These are phyloP conservation scores for Lasiurus cinereus DNA, from an alignment of 2,113 vertebrate genomes.

Conservation along the genomic window DNA sequence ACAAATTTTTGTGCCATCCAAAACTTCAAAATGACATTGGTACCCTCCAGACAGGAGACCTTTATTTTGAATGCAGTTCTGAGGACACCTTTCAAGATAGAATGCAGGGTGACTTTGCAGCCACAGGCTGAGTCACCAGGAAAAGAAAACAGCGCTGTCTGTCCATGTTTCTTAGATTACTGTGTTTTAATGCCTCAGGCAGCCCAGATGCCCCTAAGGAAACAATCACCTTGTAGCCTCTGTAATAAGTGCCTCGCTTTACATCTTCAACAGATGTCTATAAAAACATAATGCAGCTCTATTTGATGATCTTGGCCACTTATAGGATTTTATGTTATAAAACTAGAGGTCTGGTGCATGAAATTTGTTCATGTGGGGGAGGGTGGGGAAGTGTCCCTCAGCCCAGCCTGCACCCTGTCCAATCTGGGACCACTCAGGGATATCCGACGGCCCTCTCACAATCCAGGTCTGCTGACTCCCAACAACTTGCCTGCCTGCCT, in stretches of 20 bases:
- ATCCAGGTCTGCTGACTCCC: too few relatives aligned
- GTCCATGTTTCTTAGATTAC: neutral
- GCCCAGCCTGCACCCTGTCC: too few relatives aligned
- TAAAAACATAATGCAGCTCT: neutral
- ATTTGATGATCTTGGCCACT: neutral
- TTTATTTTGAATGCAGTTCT: neutral
- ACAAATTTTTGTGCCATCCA: neutral
- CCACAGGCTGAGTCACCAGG: neutral
- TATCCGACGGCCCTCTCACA: too few relatives aligned
- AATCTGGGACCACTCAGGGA: too few relatives aligned
- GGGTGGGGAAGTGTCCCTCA: too few relatives aligned
- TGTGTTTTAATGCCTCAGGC: neutral
- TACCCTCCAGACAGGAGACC: conserved; percentile 37
- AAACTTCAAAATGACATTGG: neutral
- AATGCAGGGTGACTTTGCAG: neutral
- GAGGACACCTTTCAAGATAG: neutral
- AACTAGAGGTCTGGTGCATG: too few relatives aligned
- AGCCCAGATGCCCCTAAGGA: neutral
- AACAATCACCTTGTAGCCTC: neutral
- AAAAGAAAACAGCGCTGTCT: neutral
- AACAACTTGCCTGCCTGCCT: too few relatives aligned
- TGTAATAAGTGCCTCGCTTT: neutral
- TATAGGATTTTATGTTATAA: neutral
- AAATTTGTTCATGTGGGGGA: too few relatives aligned
- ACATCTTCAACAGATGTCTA: neutral